Evolutionary conservation across 2,888 invertebrate genomes (phyloP), one percentile per base, ranked within the genome.

Genomic region (Hydroisotoma schaefferi): DNA sequence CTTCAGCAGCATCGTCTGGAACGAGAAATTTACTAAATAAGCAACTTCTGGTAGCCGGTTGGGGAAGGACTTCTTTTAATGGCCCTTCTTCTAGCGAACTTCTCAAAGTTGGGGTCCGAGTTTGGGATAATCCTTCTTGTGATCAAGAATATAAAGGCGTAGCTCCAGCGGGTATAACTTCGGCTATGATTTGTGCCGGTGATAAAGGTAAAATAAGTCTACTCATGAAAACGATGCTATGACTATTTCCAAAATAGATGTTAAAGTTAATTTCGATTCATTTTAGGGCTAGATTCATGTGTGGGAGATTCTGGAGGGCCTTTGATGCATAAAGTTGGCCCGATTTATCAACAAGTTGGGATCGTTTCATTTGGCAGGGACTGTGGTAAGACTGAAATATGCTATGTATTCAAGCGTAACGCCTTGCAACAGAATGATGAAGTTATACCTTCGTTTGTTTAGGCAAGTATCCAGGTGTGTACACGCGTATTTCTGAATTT

Each of bases 141-240:
- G 83, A 85, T 61, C 76, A 80, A 22, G 90, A 90, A 75, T 92
- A 91, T 75, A 91, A 90, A 15, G 80, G 81, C 10, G 89, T 90
- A 1, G 91, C 91, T 12, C 88, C 92, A 0, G 92, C 89, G 8
- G 91, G 92, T 26, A 92, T 93, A 59, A 87, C 90, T 1, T 87
- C 88, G 6, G 87, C 88, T 73, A 91, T 92, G 85, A 78, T 93
- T 5, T 93, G 92, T 76, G 92, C 93, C 48, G 92, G 92, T 1
- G 84, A 84, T 77, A 33, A 26, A 23, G 61, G 61, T 52, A 86
- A 15, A 83, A 85, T 62, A 33, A 37, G 47, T 40, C 25, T 54
- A 87, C 84, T 79, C 92, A 92, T 78, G 91, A 5, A 40, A 40
- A 40, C n/a, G 20, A 40, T 40, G 15, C 4, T 46, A n/a, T n/a